Percentiles rank a stretch among this genome's conserved stretches.
phyloP scores from a whole-genome alignment of 2,888 invertebrate genomes.

The Drosophila demipolita region DNA sequence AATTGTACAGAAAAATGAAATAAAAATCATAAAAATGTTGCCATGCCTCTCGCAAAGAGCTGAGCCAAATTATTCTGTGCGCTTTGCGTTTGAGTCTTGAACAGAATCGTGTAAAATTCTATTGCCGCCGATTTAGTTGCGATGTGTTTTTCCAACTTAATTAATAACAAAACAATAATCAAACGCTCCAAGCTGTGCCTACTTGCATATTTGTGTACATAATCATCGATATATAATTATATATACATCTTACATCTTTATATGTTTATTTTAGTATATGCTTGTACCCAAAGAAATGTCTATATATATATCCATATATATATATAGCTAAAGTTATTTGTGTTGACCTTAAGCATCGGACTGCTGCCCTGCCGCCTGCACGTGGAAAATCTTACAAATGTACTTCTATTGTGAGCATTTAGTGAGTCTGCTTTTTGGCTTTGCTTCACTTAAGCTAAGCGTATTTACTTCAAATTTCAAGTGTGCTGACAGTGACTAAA shows the following conservation, averaged over 20 bases:
- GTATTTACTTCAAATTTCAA: conserved; percentile 8
- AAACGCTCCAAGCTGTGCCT: conserved; percentile 49
- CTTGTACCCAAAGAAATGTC: conserved; percentile 28
- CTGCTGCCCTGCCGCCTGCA: conserved; percentile 36
- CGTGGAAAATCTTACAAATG: conserved; percentile 44
- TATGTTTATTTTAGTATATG: conserved; percentile 48
- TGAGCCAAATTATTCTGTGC: conserved; percentile 43
- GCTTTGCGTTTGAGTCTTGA: conserved; percentile 23
- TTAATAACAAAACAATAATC: conserved; percentile 46
- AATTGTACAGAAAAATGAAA: conserved; percentile 41
- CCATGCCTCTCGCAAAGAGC: conserved; percentile 46
- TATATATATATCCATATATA: conserved; percentile 13
- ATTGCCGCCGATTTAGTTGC: conserved; percentile 28
- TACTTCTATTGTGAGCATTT: conserved; percentile 25
- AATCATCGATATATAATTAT: conserved; percentile 3
- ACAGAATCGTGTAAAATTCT: conserved; percentile 44
- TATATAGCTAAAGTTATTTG: conserved; percentile 53
- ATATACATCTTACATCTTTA: conserved; percentile 1
- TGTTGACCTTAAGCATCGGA: conserved; percentile 53
- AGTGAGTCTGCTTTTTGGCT: conserved; percentile 26
- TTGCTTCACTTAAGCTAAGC: conserved; percentile 19
- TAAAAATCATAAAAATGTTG: conserved; percentile 49
- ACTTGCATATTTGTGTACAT: conserved; percentile 32
- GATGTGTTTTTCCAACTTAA: conserved; percentile 50
- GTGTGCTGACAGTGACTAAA: conserved; percentile 9